Conservation (phyloP, 2,113 vertebrate species). For the Triplophysa tibetana region DNA sequence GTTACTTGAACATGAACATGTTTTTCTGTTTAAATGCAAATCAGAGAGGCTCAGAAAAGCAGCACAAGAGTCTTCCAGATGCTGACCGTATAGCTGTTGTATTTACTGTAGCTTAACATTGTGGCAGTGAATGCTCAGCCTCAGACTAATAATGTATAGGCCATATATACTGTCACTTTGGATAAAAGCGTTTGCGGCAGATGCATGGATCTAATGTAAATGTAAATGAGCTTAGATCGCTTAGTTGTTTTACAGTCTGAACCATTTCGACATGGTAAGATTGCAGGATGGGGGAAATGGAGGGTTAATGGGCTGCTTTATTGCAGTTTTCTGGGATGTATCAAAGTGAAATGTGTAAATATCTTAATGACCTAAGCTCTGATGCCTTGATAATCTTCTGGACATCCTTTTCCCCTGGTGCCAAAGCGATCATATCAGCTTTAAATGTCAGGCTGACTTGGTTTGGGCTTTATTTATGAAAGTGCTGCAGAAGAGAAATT, state of each 20-base stretch:
- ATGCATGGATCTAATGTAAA: background rate
- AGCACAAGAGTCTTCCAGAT: background rate
- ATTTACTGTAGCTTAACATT: too few species aligned
- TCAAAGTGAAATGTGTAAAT: slow-evolving; percentile 1
- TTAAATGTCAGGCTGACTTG: background rate
- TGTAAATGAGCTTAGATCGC: background rate
- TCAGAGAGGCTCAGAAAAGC: background rate
- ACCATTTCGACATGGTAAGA: background rate
- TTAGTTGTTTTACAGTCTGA: background rate
- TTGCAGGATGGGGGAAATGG: too few species aligned
- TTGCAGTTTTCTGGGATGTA: background rate
- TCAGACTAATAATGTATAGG: too few species aligned
- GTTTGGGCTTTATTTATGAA: background rate
- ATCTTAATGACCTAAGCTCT: background rate
- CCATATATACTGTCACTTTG: too few species aligned
- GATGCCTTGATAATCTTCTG: background rate
- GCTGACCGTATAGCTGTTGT: too few species aligned
- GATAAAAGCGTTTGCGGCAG: too few species aligned
- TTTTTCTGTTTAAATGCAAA: background rate
- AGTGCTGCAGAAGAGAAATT: background rate
- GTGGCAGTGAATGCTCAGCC: too few species aligned
- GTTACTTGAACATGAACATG: background rate
- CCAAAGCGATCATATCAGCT: background rate
- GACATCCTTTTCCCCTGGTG: background rate
- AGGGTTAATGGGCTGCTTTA: background rate